Evolutionary conservation across 2,888 invertebrate species (phyloP).

Genomic region (Heliconius cydno): DNA sequence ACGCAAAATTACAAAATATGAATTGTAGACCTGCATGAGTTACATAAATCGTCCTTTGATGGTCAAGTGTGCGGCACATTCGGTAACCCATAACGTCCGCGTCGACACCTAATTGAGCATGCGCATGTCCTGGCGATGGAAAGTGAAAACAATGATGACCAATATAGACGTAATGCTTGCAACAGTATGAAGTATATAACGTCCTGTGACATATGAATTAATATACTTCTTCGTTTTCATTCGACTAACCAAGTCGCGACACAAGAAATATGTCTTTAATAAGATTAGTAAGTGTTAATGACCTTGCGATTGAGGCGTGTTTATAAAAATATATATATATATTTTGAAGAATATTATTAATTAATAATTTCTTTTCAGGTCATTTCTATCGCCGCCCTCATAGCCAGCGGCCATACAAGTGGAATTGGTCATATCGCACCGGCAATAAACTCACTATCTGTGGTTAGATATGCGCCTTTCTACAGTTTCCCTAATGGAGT

Average conservation of each 20-base stretch:
- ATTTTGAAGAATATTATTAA: not conserved
- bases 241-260: constrained; percentile 72
- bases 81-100: constrained; percentile 69
- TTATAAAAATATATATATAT: not conserved
- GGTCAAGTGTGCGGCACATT: constrained; percentile 66
- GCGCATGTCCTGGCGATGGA: constrained; percentile 77
- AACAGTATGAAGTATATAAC: constrained; percentile 82
- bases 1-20: constrained; percentile 50
- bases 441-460: constrained; percentile 66
- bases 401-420: constrained; percentile 76
- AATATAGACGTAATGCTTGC: constrained; percentile 76
- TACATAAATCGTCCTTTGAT: constrained; percentile 72
- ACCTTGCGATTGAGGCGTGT: constrained; percentile 23
- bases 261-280: constrained; percentile 62
- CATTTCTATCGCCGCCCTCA: constrained; percentile 61
- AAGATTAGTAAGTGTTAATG: constrained; percentile 70
- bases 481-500: constrained; percentile 75
- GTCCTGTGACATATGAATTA: constrained; percentile 69
- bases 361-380: constrained; percentile 60
- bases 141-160: constrained; percentile 75
- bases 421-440: constrained; percentile 70
- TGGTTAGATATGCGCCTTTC: constrained; percentile 77
- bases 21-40: constrained; percentile 57
- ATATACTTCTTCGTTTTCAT: constrained; percentile 69
- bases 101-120: constrained; percentile 72